These are phyloP conservation scores for Capitella teleta DNA, from an alignment of 1,140 invertebrate genomes.

Conservation along the genomic window DNA sequence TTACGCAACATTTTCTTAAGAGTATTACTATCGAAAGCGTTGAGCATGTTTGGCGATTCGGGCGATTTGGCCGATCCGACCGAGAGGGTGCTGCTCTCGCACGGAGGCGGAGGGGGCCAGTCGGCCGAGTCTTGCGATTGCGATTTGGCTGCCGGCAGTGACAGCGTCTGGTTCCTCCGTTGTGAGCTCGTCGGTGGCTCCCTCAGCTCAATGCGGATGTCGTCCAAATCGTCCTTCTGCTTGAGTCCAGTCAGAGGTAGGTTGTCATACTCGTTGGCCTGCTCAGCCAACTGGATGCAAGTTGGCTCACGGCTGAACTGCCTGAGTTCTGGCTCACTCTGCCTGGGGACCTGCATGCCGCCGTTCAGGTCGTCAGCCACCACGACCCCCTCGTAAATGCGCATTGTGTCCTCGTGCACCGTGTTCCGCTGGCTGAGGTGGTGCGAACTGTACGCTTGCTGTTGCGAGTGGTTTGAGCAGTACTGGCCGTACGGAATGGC, in stretches of 20 bases:
- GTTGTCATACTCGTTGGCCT: too few species aligned
- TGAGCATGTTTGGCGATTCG: too few species aligned
- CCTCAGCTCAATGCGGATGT: too few species aligned
- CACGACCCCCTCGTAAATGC: background rate
- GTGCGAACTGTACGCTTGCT: too few species aligned
- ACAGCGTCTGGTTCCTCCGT: too few species aligned
- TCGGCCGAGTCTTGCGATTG: slow-evolving; percentile 30
- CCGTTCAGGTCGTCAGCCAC: background rate
- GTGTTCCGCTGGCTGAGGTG: background rate
- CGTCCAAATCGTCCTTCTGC: too few species aligned
- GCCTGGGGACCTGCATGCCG: background rate
- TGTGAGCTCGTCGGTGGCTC: too few species aligned
- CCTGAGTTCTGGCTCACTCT: slow-evolving; percentile 2
- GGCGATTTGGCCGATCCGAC: too few species aligned
- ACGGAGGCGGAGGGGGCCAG: slow-evolving; percentile 38
- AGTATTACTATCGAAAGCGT: too few species aligned
- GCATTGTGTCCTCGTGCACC: background rate
- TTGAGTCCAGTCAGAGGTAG: too few species aligned
- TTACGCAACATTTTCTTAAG: too few species aligned
- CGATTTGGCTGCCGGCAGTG: slow-evolving; percentile 13
- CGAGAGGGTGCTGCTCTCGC: too few species aligned
- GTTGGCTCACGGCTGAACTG: slow-evolving; percentile 12
- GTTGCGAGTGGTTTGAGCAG: slow-evolving; percentile 1
- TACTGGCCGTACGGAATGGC: slow-evolving; percentile 2
- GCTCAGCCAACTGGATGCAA: background rate